A percentile compares a stretch with the other conserved stretches of the same genome.
phyloP scores from a whole-genome alignment of 2,113 vertebrate genomes.

The Clinocottus analis region DNA sequence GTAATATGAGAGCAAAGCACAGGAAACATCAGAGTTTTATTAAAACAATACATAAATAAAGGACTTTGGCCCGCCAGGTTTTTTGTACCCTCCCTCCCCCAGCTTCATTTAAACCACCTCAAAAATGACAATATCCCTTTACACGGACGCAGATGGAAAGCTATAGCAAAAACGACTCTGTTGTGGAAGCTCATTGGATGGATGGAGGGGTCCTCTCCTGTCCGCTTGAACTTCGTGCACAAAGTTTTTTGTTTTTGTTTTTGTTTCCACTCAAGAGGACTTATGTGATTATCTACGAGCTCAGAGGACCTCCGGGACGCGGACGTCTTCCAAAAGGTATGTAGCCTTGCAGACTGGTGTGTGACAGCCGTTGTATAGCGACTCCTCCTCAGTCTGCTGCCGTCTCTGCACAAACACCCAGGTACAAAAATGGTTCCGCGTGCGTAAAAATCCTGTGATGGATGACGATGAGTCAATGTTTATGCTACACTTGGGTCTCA shows the following conservation, averaged over 20 bases:
- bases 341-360: constrained; percentile 37
- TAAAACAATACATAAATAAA: constrained; percentile 27
- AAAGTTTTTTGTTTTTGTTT: constrained; percentile 41
- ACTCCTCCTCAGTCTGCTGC: too few species aligned
- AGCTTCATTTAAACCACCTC: constrained; percentile 74
- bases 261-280: constrained; percentile 66
- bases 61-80: too few species aligned
- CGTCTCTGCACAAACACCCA: too few species aligned
- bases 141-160: constrained; percentile 77
- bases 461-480: constrained; percentile 2
- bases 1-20: constrained; percentile 71
- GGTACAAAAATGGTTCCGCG: neutral
- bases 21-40: constrained; percentile 53
- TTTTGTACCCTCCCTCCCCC: neutral
- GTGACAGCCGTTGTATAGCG: constrained; percentile 1
- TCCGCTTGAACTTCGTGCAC: constrained; percentile 74
- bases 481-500: neutral
- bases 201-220: constrained; percentile 57
- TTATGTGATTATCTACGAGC: constrained; percentile 66
- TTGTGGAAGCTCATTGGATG: constrained; percentile 64
- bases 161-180: constrained; percentile 73
- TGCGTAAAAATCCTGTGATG: constrained; percentile 40
- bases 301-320: constrained; percentile 66
- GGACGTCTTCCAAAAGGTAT: constrained; percentile 79
- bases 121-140: constrained; percentile 84